Percentiles rank a stretch among this genome's conserved stretches.
Conservation (phyloP, 92 coral and sea anemone species). For the Epizoanthus rinbou region DNA sequence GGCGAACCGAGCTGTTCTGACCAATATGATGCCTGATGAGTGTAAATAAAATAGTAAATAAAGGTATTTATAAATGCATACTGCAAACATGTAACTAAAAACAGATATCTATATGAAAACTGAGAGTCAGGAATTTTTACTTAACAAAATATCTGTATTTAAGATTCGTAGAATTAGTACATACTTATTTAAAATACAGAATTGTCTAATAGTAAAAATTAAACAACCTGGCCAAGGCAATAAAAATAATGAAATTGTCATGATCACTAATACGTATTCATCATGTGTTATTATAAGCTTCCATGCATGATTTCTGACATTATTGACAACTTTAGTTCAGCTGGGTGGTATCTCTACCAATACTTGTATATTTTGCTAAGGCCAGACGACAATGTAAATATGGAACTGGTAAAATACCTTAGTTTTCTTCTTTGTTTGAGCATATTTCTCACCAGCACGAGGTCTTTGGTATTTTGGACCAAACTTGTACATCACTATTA, state of each 20-base stretch:
- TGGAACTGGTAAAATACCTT: background rate
- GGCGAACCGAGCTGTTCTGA: background rate
- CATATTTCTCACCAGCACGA: background rate
- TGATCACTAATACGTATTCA: background rate
- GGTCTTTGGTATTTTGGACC: conserved; percentile 11
- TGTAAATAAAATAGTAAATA: background rate
- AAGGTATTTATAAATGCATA: background rate
- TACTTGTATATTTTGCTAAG: background rate
- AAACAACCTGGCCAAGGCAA: background rate
- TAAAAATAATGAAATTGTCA: background rate
- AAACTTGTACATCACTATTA: background rate
- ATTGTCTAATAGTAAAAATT: background rate
- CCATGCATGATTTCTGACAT: background rate
- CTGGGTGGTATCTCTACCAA: background rate
- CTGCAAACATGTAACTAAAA: conserved; percentile 1
- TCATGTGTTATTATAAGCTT: background rate
- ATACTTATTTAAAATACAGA: background rate
- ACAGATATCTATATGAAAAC: background rate
- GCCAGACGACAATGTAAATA: background rate
- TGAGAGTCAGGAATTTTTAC: no score
- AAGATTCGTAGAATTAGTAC: background rate
- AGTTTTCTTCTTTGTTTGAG: conserved; percentile 1
- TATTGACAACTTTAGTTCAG: background rate
- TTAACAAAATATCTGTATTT: no score
- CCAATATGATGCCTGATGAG: background rate